Evolutionary conservation across 2,888 invertebrate species (phyloP), one percentile per base, ranked within the genome.

Genomic region (Emmelina monodactyla): DNA sequence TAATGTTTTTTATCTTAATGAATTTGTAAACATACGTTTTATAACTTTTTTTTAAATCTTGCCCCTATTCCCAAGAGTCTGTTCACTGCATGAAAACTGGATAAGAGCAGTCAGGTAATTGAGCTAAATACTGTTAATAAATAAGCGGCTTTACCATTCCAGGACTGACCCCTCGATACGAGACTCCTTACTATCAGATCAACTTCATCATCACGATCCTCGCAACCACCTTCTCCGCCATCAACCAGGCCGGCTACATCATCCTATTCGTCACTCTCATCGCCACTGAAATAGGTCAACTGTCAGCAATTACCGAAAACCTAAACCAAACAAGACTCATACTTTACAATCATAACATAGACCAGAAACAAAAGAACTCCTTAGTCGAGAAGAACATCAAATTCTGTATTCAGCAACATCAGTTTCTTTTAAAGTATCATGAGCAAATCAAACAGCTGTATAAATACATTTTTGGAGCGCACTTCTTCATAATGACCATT

Each of bases 241-340:
- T 65, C 41, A 68, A 65, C 47, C 67, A 67, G 41, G 66, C 64
- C 0, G 67, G 65, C 14, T 66, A 65, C 50, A 66, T 64, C 16
- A 52, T 64, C 2, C 51, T 68, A 2, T 67, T 66, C 38, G 49
- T 68, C 9, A 57, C 53, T 1, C 45, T 68, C 11, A 42, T 66
- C 6, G 45, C 55, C 11, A 61, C 66, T 19, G 65, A 65, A 37
- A 51, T 68, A 1, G 67, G 65, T 0, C 64, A 68, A 40, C 60
- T 60, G 40, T 58, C 58, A 39, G 62, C 56, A 7, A 64, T 66
- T 33, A 56, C 55, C 4, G 59, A 55, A 38, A 60, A 55, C 3
- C 42, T 67, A 4, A 44, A 55, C 19, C 51, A 59, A 11, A 51
- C 25, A 10, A 25, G 25, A 25, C n/a, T 3, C 25, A 4, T 25